These are phyloP conservation scores for Andrena chrysosceles DNA, from an alignment of 2,888 invertebrate species.

Conservation along the genomic window DNA sequence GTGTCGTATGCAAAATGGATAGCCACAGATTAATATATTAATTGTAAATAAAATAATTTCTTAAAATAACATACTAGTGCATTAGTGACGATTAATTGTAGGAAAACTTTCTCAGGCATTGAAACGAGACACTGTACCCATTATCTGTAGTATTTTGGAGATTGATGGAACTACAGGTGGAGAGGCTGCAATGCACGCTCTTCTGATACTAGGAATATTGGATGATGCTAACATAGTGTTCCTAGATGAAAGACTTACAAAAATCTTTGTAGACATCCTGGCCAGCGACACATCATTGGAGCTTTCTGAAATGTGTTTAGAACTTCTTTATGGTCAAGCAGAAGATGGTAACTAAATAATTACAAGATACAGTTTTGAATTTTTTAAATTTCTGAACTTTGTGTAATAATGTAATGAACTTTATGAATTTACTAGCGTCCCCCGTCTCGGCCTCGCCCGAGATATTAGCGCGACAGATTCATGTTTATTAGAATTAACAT, in stretches of 20 bases:
- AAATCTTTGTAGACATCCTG: slow-evolving; percentile 88
- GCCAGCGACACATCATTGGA: slow-evolving; percentile 89
- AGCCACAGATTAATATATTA: slow-evolving; percentile 4
- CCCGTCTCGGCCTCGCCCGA: too few relatives aligned
- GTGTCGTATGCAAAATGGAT: not conserved
- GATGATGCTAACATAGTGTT: slow-evolving; percentile 85
- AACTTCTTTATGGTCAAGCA: slow-evolving; percentile 91
- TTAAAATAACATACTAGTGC: slow-evolving; percentile 16
- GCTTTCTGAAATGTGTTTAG: slow-evolving; percentile 91
- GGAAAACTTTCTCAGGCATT: slow-evolving; percentile 81
- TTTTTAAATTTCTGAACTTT: not conserved
- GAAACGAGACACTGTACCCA: slow-evolving; percentile 85
- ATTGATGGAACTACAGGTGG: slow-evolving; percentile 83
- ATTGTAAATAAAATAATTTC: not conserved
- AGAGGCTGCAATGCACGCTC: slow-evolving; percentile 86
- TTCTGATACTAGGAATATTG: slow-evolving; percentile 86
- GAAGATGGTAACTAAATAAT: slow-evolving; percentile 88
- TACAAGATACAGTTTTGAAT: not conserved
- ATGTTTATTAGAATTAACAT: too few relatives aligned
- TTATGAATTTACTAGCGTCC: too few relatives aligned
- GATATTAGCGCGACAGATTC: too few relatives aligned
- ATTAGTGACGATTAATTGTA: slow-evolving; percentile 29
- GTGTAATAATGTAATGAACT: not conserved
- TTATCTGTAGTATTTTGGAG: slow-evolving; percentile 85
- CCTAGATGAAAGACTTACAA: slow-evolving; percentile 87